Conservation (phyloP, 2,888 invertebrate species). For the Spodoptera picta region DNA sequence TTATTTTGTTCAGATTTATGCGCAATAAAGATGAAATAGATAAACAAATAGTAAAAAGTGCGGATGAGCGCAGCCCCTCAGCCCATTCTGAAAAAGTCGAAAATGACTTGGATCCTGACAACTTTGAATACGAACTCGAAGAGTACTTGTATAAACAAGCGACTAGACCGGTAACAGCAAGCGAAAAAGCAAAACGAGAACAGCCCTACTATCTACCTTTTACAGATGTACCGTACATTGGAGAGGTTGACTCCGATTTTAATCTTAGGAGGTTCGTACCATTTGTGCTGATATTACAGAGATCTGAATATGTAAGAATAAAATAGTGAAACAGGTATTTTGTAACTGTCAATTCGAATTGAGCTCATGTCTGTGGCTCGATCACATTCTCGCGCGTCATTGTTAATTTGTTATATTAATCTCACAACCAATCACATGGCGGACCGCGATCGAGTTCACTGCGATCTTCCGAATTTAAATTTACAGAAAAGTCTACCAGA, state of each 20-base stretch:
- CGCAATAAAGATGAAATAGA: slow-evolving; percentile 76
- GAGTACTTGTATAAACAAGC: slow-evolving; percentile 65
- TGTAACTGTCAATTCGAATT: too few relatives aligned
- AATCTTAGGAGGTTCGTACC: slow-evolving; percentile 75
- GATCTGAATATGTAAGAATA: too few relatives aligned
- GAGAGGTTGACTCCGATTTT: slow-evolving; percentile 76
- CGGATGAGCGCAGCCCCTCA: slow-evolving; percentile 34
- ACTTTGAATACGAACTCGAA: slow-evolving; percentile 68
- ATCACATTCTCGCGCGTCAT: too few relatives aligned
- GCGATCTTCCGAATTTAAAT: too few relatives aligned
- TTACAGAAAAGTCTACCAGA: too few relatives aligned
- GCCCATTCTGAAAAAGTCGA: slow-evolving; percentile 39
- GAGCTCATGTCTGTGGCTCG: too few relatives aligned
- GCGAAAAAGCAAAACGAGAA: slow-evolving; percentile 61
- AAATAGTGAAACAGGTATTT: too few relatives aligned
- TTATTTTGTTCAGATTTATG: slow-evolving; percentile 64
- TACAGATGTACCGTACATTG: slow-evolving; percentile 80
- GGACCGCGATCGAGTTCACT: too few relatives aligned
- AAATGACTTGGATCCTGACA: slow-evolving; percentile 77
- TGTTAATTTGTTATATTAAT: too few relatives aligned
- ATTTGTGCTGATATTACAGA: neutral
- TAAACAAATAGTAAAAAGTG: slow-evolving; percentile 63
- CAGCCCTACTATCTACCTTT: slow-evolving; percentile 74
- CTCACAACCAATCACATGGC: too few relatives aligned
- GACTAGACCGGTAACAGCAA: slow-evolving; percentile 51